Conservation (phyloP, 2,888 invertebrate species). For the Trichacis sp. region DNA sequence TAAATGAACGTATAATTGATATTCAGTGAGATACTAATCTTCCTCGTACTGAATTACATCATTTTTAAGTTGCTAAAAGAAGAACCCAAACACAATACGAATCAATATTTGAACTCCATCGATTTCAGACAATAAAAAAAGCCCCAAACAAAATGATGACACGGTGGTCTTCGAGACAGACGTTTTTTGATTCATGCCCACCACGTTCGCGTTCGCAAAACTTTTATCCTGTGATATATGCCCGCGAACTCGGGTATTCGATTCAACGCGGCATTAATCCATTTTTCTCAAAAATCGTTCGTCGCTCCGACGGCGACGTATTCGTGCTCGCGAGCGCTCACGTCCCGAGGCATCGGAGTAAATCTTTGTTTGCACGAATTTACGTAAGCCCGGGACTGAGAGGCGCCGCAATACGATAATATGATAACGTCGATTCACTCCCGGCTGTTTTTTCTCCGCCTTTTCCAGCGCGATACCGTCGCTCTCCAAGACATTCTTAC, state of each 20-base stretch:
- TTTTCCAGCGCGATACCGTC: constrained; percentile 33
- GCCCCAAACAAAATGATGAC: constrained; percentile 31
- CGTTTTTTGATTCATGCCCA: constrained; percentile 12
- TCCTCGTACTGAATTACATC: too few species aligned
- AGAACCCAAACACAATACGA: too few species aligned
- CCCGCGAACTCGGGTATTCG: constrained; percentile 21
- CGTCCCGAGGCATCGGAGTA: constrained; percentile 51
- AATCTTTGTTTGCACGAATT: constrained; percentile 61
- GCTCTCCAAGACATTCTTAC: constrained; percentile 51
- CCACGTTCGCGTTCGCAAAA: background rate
- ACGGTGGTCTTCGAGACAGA: constrained; percentile 20
- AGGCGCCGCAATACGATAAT: constrained; percentile 65
- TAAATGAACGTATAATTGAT: too few species aligned
- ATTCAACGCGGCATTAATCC: constrained; percentile 26
- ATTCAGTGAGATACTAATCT: too few species aligned
- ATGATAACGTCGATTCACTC: constrained; percentile 55
- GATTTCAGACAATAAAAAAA: constrained; percentile 16
- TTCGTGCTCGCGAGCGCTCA: constrained; percentile 9
- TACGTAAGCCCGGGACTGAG: constrained; percentile 59
- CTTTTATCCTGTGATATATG: constrained; percentile 39
- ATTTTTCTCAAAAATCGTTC: constrained; percentile 30
- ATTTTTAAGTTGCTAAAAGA: too few species aligned
- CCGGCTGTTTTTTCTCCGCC: constrained; percentile 34
- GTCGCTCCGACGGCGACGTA: constrained; percentile 33
- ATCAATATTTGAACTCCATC: constrained; percentile 23